Percentiles rank a stretch among this genome's conserved stretches.
phyloP scores from a whole-genome alignment of 2,888 invertebrate species.

The Scaptodrosophila latifasciaeformis region DNA sequence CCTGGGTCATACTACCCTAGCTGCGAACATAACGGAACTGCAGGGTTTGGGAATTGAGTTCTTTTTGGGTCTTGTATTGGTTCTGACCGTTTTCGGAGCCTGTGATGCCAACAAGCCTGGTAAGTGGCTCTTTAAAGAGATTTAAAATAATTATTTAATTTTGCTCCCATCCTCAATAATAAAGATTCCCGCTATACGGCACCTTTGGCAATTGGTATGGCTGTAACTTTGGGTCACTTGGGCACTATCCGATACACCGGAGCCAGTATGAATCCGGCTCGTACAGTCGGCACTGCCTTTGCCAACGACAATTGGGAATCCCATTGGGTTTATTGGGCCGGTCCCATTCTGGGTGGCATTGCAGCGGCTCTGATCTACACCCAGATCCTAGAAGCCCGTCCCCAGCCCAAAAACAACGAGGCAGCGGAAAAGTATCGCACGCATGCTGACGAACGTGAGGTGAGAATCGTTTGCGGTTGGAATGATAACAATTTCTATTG shows the following conservation, averaged over 20 bases:
- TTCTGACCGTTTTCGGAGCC: constrained; percentile 92
- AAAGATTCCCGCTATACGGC: constrained; percentile 87
- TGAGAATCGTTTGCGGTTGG: constrained; percentile 72
- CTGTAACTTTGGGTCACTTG: constrained; percentile 89
- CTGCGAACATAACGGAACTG: constrained; percentile 79
- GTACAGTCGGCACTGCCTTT: constrained; percentile 90
- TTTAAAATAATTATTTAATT: not conserved
- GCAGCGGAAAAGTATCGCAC: constrained; percentile 73
- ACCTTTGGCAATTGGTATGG: constrained; percentile 90
- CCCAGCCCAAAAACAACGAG: constrained; percentile 54
- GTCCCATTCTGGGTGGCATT: constrained; percentile 87
- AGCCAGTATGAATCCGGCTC: constrained; percentile 94
- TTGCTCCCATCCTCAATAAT: not conserved
- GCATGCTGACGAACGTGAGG: constrained; percentile 81
- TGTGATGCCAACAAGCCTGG: constrained; percentile 74
- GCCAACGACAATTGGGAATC: constrained; percentile 83
- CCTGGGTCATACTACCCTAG: constrained; percentile 83
- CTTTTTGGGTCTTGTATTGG: constrained; percentile 90
- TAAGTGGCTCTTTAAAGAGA: constrained; percentile 20
- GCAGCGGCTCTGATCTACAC: constrained; percentile 86
- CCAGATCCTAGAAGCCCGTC: constrained; percentile 66
- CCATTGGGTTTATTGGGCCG: constrained; percentile 96
- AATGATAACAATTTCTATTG: constrained; percentile 58
- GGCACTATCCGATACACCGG: constrained; percentile 90
- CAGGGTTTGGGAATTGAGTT: constrained; percentile 94